A percentile compares a stretch with the other conserved stretches of the same genome.
Conservation (phyloP, 2,113 vertebrate genomes). For the Mirounga angustirostris region DNA sequence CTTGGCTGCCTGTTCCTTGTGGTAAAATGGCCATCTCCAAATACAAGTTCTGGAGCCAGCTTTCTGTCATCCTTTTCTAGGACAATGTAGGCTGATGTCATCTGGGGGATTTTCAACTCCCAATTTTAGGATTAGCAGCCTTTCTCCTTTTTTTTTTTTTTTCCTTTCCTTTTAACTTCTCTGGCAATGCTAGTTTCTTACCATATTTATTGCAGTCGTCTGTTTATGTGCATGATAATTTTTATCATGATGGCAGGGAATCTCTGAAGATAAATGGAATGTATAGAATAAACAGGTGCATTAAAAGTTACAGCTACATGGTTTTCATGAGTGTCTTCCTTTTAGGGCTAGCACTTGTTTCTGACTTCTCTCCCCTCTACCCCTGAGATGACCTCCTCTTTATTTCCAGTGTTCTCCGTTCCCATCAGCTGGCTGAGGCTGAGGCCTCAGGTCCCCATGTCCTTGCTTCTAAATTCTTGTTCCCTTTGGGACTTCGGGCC, state of each 20-base stretch:
- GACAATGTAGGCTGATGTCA: conserved; percentile 79
- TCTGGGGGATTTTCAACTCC: conserved; percentile 77
- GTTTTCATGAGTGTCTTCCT: not conserved
- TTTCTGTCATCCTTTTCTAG: conserved; percentile 65
- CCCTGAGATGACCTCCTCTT: not conserved
- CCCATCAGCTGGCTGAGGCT: not conserved
- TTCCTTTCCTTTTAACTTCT: not conserved
- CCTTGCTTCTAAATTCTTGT: not conserved
- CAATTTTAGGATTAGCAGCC: conserved; percentile 73
- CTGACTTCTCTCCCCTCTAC: not conserved
- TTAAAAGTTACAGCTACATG: not conserved
- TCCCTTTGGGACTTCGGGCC: not conserved
- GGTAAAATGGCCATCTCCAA: conserved; percentile 9
- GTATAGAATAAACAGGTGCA: conserved; percentile 50
- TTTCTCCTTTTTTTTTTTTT: not conserved
- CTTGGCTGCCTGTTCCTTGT: not conserved
- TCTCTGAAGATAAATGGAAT: conserved; percentile 61
- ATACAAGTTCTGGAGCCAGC: conserved; percentile 29
- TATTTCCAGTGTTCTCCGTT: not conserved
- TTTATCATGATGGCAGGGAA: conserved; percentile 57
- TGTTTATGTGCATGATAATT: conserved; percentile 70
- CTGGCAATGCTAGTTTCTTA: conserved; percentile 68
- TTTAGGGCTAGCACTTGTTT: not conserved
- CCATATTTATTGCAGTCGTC: conserved; percentile 72
- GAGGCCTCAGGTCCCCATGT: not conserved